Evolutionary conservation across 2,113 vertebrate genomes (phyloP), one percentile per base, ranked within the genome.

Genomic region (Tetraodon nigroviridis): DNA sequence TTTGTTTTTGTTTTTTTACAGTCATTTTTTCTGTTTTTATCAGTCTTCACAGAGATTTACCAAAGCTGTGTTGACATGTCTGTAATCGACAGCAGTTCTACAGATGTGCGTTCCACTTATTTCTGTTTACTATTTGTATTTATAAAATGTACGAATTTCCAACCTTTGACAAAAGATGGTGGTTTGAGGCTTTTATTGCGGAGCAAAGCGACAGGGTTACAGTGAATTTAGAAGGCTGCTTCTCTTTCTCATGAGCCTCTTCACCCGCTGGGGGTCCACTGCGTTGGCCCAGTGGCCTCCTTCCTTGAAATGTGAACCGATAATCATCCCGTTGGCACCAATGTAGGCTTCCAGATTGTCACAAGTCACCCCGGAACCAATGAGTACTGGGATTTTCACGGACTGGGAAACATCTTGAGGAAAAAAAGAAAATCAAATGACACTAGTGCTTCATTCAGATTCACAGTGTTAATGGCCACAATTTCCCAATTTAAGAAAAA

Each of bases 271-370:
- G 1, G 79, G 78, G 73, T 93, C 90, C 7, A 90, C 60, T 5
- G n/a, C 59, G 14, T 90, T 91, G 74, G 89, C 89, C 93, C 93
- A 95, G 65, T 90, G 79, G 24, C 93, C 92, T 10, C 58, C 87
- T 62, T 79, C 81, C 82, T 96, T 95, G 69, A 96, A 95, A 76
- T 95, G 86, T 0, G 92, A 95, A 50, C 93, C 93, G 47, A 94
- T 73, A 66, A 94, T 93, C 56, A 95, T 70, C 10, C 88, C 90
- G 5, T 52, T 80, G 17, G 90, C 86, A 14, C 73, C 59, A 0
- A 89, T 58, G 80, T 87, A 92, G 49, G 68, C 66, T 5, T 82
- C 87, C 20, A 92, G 60, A 1, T 96, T 96, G 42, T 92, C 88
- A 32, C 83, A 65, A 19, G 92, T 94, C 49, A 94, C 92, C 65